Evolutionary conservation across 2,888 invertebrate genomes (phyloP).

Genomic region (Sturmia bella): DNA sequence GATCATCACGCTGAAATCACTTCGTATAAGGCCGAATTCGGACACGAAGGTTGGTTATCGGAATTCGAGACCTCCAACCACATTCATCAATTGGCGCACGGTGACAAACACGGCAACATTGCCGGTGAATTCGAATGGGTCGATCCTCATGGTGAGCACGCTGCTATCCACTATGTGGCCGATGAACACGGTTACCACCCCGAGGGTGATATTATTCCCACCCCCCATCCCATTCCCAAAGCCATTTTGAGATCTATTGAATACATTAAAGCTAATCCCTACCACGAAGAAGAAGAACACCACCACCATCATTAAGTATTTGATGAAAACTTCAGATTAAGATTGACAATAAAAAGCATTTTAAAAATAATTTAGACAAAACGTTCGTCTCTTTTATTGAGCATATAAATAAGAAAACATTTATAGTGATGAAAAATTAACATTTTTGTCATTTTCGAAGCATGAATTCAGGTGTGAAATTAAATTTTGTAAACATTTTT

Average conservation of each 20-base stretch:
- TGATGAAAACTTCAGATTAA: neutral
- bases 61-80: conserved; percentile 74
- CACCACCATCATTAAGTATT: conserved; percentile 8
- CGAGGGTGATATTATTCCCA: conserved; percentile 70
- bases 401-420: too few relatives aligned
- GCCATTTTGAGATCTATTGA: conserved; percentile 79
- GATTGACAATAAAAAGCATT: conserved; percentile 5
- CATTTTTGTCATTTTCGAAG: too few relatives aligned
- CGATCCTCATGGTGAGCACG: conserved; percentile 76
- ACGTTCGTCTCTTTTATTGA: too few relatives aligned
- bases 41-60: conserved; percentile 74
- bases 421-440: too few relatives aligned
- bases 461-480: too few relatives aligned
- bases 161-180: conserved; percentile 75
- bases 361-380: conserved; percentile 8
- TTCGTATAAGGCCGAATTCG: conserved; percentile 70
- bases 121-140: conserved; percentile 75
- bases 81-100: conserved; percentile 71
- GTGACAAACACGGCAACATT: conserved; percentile 75
- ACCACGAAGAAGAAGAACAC: conserved; percentile 29
- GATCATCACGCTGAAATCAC: conserved; percentile 71
- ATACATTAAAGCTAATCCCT: conserved; percentile 82
- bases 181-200: conserved; percentile 77
- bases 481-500: too few relatives aligned
- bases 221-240: conserved; percentile 72